phyloP scores from a whole-genome alignment of 2,797 vertebrate genomes.

The Tokudaia muenninki region DNA sequence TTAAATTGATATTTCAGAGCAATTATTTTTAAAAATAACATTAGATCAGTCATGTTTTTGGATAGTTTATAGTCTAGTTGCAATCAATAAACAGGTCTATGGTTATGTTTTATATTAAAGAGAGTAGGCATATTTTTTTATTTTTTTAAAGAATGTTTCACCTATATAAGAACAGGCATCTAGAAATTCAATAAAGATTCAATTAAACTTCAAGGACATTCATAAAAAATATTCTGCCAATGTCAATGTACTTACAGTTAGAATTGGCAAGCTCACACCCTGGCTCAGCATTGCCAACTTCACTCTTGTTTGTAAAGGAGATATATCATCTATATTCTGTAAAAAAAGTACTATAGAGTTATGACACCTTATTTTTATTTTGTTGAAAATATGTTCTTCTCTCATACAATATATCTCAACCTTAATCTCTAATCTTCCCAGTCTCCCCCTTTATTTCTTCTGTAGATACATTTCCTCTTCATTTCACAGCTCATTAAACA shows the following conservation, averaged over 20 bases:
- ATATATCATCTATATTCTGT: constrained; percentile 25
- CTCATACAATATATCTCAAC: background rate
- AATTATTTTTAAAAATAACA: constrained; percentile 50
- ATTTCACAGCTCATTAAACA: background rate
- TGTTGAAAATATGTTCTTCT: background rate
- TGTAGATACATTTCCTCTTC: background rate
- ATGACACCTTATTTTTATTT: background rate
- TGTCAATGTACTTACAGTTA: constrained; percentile 11
- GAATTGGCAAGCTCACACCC: constrained; percentile 18
- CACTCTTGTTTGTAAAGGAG: background rate
- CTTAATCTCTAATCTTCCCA: background rate
- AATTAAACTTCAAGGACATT: constrained; percentile 29
- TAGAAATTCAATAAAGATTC: constrained; percentile 41
- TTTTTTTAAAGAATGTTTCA: constrained; percentile 26
- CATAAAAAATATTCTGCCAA: constrained; percentile 37
- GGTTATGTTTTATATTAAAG: constrained; percentile 21
- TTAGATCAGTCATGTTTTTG: background rate
- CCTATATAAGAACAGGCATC: constrained; percentile 46
- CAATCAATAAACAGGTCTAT: constrained; percentile 8
- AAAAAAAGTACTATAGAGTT: constrained; percentile 24
- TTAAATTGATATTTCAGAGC: constrained; percentile 19
- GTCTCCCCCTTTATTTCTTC: too few relatives aligned
- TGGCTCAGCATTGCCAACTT: background rate
- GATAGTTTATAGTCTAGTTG: constrained; percentile 18
- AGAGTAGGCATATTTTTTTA: background rate